phyloP scores from a whole-genome alignment of 1,140 invertebrate genomes.

The Chrysomallon squamiferum region DNA sequence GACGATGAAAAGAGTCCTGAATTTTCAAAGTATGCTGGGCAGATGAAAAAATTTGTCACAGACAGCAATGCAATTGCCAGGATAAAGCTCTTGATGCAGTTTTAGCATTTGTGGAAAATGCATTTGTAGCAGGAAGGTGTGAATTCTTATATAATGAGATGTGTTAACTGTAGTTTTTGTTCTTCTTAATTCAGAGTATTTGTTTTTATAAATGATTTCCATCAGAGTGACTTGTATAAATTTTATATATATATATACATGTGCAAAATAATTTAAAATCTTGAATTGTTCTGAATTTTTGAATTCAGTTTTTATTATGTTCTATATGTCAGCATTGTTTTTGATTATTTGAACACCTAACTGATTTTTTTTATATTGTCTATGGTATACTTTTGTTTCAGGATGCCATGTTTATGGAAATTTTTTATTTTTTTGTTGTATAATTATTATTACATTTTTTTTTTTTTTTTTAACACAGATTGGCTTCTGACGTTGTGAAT shows the following conservation, averaged over 20 bases:
- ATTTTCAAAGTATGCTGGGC: conserved; percentile 87
- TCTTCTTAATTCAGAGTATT: too few relatives aligned
- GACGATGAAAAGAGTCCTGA: conserved; percentile 90
- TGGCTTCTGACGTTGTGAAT: conserved; percentile 85
- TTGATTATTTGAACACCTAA: not conserved
- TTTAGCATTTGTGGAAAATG: conserved; percentile 89
- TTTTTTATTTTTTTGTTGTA: not conserved
- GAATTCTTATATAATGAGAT: too few relatives aligned
- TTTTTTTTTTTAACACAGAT: conserved; percentile 67
- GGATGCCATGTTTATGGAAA: not conserved
- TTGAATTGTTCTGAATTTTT: too few relatives aligned
- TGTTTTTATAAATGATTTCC: too few relatives aligned
- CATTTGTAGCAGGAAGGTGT: conserved; percentile 69
- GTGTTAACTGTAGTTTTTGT: too few relatives aligned
- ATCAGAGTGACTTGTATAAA: too few relatives aligned
- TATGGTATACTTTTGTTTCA: not conserved
- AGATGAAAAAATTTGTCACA: conserved; percentile 95
- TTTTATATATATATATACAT: too few relatives aligned
- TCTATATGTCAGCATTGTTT: not conserved
- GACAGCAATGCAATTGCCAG: conserved; percentile 96
- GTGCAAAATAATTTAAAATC: too few relatives aligned
- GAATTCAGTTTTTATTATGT: not conserved
- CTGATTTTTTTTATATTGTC: not conserved
- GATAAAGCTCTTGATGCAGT: conserved; percentile 95
- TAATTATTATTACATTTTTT: too few relatives aligned